Conservation (phyloP, 2,113 vertebrate species). For the Orycteropus afer region DNA sequence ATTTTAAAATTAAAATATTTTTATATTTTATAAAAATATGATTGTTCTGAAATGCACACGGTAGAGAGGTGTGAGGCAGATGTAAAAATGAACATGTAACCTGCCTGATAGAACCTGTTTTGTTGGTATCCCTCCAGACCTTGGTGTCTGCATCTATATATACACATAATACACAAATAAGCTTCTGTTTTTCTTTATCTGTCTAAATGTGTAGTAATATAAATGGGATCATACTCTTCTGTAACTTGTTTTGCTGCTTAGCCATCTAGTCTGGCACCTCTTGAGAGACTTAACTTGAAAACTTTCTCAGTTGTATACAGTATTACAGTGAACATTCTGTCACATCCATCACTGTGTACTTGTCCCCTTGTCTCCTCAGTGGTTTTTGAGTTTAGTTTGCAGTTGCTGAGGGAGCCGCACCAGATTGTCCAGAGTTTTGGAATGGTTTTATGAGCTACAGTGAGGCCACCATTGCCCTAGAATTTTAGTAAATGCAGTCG, state of each 20-base stretch:
- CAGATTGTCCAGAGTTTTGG: constrained; percentile 31
- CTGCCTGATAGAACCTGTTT: background rate
- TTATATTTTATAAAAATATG: background rate
- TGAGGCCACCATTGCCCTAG: constrained; percentile 41
- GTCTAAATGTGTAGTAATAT: background rate
- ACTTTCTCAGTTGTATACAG: constrained; percentile 18
- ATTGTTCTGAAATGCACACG: background rate
- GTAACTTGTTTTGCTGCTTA: constrained; percentile 31
- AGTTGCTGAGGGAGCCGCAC: background rate
- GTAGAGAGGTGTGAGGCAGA: background rate
- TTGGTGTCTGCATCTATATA: background rate
- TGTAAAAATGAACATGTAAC: background rate
- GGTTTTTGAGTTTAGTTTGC: constrained; percentile 48
- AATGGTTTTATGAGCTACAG: constrained; percentile 25
- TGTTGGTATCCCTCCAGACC: background rate
- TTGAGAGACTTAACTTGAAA: constrained; percentile 51
- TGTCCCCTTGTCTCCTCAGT: constrained; percentile 43
- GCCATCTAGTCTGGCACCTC: background rate
- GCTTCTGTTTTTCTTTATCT: constrained; percentile 7
- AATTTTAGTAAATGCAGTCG: constrained; percentile 48
- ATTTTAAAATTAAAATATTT: too few relatives aligned
- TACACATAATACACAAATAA: background rate
- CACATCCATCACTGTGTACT: background rate
- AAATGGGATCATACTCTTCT: background rate
- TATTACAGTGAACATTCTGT: constrained; percentile 36